These are phyloP conservation scores for Trichogramma pretiosum DNA, from an alignment of 1,140 invertebrate species.

Conservation along the genomic window DNA sequence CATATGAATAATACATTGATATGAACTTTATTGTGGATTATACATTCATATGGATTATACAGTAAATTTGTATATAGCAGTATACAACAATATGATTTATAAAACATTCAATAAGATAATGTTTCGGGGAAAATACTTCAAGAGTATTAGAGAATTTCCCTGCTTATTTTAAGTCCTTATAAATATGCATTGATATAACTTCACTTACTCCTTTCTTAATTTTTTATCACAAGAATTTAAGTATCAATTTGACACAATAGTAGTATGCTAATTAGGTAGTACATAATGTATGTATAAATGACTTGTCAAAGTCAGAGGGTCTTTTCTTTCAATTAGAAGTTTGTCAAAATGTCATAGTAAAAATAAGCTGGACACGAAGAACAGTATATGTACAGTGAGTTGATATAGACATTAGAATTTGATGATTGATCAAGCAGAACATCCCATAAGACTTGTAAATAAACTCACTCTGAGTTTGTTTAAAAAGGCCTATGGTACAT, in stretches of 20 bases:
- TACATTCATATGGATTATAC: too few species aligned
- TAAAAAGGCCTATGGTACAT: constrained; percentile 5
- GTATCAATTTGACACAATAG: constrained; percentile 4
- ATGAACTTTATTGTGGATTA: too few species aligned
- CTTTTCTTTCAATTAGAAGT: too few species aligned
- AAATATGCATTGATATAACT: too few species aligned
- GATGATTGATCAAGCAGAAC: background rate
- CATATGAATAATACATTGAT: too few species aligned
- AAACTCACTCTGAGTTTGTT: background rate
- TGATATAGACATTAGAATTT: constrained; percentile 5
- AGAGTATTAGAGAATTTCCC: too few species aligned
- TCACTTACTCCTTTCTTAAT: background rate
- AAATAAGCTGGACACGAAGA: constrained; percentile 1
- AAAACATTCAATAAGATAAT: constrained; percentile 5
- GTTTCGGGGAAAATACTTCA: background rate
- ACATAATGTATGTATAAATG: too few species aligned
- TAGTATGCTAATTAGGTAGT: too few species aligned
- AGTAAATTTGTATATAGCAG: constrained; percentile 2
- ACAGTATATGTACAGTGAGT: constrained; percentile 1
- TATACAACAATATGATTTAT: constrained; percentile 4
- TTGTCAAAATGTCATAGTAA: too few species aligned
- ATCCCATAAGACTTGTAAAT: background rate
- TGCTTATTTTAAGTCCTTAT: too few species aligned
- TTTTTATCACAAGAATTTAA: constrained; percentile 17
- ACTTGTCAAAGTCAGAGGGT: too few species aligned